Evolutionary conservation across 1,140 invertebrate genomes (phyloP).

Genomic region (Andrena cerasifolii): DNA sequence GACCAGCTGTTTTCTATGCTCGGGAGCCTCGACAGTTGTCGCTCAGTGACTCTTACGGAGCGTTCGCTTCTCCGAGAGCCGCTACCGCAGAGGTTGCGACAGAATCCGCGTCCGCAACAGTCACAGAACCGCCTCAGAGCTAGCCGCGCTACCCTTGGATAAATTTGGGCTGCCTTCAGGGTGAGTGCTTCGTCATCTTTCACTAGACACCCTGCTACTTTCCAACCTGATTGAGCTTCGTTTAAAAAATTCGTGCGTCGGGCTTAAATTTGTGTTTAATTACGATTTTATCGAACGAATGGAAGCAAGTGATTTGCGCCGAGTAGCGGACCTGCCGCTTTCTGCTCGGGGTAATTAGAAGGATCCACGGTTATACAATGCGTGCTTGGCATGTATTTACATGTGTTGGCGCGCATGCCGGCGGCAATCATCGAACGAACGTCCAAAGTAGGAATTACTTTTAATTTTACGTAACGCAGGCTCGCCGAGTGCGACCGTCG

Average conservation of each 20-base stretch:
- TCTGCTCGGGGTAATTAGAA: neutral
- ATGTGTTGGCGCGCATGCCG: too few species aligned
- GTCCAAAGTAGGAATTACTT: neutral
- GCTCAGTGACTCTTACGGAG: conserved; percentile 49
- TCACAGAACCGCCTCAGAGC: neutral
- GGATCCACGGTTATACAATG: neutral
- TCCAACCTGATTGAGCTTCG: too few species aligned
- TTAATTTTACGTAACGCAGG: neutral
- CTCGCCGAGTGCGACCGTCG: too few species aligned
- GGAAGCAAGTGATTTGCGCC: neutral
- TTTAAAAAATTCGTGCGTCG: neutral
- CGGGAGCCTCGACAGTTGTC: conserved; percentile 63
- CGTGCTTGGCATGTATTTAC: too few species aligned
- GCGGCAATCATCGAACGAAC: neutral
- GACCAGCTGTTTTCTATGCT: conserved; percentile 56
- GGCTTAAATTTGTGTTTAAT: neutral
- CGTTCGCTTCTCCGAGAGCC: conserved; percentile 15
- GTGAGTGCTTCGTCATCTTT: conserved; percentile 9
- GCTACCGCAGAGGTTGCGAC: neutral
- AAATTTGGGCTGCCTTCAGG: neutral
- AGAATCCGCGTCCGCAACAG: neutral
- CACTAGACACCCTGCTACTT: neutral
- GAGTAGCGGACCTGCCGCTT: neutral
- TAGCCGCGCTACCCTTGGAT: neutral
- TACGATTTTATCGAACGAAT: too few species aligned